Conservation (phyloP, 2,113 vertebrate genomes). For the Psittacula cyanocephala region DNA sequence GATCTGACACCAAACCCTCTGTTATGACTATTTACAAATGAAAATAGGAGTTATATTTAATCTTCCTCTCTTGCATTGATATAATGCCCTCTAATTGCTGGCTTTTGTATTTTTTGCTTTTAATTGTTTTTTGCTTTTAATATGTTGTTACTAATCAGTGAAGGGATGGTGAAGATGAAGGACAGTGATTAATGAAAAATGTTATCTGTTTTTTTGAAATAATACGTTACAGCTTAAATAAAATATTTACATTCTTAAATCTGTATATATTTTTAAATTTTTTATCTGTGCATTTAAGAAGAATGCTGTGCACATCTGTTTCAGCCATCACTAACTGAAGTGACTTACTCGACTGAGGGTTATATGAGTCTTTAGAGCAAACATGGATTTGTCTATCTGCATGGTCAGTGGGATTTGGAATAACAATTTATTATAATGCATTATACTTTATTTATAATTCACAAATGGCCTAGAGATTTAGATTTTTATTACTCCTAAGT, state of each 20-base stretch:
- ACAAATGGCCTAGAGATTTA: slow-evolving; percentile 65
- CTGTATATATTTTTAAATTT: neutral
- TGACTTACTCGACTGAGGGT: neutral
- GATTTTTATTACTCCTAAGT: slow-evolving; percentile 9
- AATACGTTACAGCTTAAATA: neutral
- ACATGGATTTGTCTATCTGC: slow-evolving; percentile 35
- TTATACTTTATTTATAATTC: slow-evolving; percentile 69
- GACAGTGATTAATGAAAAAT: neutral
- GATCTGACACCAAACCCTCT: neutral
- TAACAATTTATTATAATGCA: slow-evolving; percentile 56
- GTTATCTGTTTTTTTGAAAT: neutral
- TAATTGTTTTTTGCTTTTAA: neutral
- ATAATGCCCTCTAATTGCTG: neutral
- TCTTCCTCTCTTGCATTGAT: neutral
- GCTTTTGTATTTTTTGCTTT: neutral
- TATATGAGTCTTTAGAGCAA: slow-evolving; percentile 19
- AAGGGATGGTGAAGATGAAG: neutral
- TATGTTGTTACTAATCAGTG: neutral
- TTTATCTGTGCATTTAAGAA: neutral
- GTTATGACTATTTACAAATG: neutral
- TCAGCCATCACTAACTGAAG: neutral
- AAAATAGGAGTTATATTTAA: neutral
- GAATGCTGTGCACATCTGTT: neutral
- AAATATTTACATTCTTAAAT: neutral
- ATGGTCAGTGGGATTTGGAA: slow-evolving; percentile 40